phyloP scores from a whole-genome alignment of 2,797 vertebrate genomes.

The Pyrocephalus nanus region DNA sequence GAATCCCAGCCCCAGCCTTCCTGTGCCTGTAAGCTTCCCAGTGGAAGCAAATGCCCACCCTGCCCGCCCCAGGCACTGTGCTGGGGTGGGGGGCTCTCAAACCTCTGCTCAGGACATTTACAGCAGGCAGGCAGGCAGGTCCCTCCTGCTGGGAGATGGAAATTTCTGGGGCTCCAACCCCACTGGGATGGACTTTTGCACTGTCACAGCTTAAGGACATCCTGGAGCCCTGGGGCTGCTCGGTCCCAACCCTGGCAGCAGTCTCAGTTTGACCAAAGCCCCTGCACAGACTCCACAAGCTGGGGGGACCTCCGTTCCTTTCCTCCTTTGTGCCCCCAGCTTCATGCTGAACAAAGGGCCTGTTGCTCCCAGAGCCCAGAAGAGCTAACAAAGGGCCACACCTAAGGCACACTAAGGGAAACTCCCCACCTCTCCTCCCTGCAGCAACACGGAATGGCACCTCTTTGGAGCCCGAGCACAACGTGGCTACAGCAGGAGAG shows the following conservation, averaged over 20 bases:
- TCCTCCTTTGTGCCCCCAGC: conserved; percentile 39
- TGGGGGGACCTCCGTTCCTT: fast-evolving
- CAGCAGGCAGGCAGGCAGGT: not conserved
- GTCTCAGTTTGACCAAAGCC: not conserved
- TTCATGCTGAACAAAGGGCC: not conserved
- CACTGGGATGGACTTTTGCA: fast-evolving
- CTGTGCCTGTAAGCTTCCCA: fast-evolving
- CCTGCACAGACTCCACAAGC: not conserved
- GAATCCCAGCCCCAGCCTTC: not conserved
- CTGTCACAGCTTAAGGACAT: not conserved
- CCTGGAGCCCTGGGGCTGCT: not conserved
- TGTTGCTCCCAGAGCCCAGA: not conserved
- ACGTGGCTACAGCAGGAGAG: fast-evolving
- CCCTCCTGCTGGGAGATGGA: not conserved
- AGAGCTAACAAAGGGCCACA: not conserved
- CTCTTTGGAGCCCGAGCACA: fast-evolving
- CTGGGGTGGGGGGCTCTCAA: fast-evolving
- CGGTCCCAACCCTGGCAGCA: not conserved
- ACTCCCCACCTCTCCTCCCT: not conserved
- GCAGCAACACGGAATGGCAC: not conserved
- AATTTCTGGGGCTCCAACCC: not conserved
- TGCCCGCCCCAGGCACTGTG: conserved; percentile 43
- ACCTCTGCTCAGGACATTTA: not conserved
- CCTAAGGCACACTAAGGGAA: not conserved
- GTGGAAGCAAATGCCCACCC: not conserved